Conservation (phyloP, 2,113 vertebrate species). For the Corythornis cristatus region DNA sequence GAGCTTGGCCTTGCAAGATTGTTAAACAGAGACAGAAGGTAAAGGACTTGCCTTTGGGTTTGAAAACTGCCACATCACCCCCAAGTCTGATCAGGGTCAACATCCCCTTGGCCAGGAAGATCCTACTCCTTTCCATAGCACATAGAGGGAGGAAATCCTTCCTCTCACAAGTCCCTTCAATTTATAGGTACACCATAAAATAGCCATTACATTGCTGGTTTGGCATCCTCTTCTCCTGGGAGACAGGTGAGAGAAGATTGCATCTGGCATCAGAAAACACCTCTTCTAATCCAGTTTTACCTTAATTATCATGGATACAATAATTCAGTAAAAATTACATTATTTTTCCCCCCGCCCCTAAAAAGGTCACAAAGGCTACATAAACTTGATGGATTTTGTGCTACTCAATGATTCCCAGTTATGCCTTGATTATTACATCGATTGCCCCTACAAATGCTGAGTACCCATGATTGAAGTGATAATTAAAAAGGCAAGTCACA, state of each 20-base stretch:
- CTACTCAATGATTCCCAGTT: not conserved
- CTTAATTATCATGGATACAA: not conserved
- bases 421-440: constrained; percentile 42
- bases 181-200: not conserved
- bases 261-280: not conserved
- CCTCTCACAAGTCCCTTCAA: not conserved
- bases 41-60: not conserved
- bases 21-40: not conserved
- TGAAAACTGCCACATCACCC: not conserved
- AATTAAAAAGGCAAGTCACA: constrained; percentile 38
- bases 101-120: not conserved
- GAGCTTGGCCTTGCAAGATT: not conserved
- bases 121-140: not conserved
- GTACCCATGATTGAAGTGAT: not conserved
- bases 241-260: not conserved
- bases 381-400: constrained; percentile 33
- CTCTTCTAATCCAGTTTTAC: not conserved
- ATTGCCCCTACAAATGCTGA: constrained; percentile 43
- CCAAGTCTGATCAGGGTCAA: rapidly evolving
- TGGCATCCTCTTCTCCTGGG: not conserved
- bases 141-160: rapidly evolving
- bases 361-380: constrained; percentile 9
- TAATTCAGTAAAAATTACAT: not conserved
- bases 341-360: not conserved
- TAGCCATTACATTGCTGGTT: not conserved